phyloP scores from a whole-genome alignment of 2,888 invertebrate species.

The Athetis lepigone region DNA sequence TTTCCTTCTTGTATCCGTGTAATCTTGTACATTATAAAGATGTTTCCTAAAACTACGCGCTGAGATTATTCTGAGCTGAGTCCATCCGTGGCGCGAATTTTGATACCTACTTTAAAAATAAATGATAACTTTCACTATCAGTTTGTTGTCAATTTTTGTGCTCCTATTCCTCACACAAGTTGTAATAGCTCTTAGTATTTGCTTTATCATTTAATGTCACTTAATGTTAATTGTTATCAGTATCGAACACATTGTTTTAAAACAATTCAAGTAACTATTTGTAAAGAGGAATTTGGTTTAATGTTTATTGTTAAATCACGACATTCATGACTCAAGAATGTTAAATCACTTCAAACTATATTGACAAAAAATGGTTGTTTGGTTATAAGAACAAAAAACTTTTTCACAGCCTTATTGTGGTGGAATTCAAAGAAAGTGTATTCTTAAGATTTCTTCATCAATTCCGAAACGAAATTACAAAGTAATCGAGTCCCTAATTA shows the following conservation, averaged over 20 bases:
- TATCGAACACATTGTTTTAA: slow-evolving; percentile 24
- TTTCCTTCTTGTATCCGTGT: slow-evolving; percentile 4
- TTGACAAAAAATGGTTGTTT: slow-evolving; percentile 25
- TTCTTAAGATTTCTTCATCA: slow-evolving; percentile 18
- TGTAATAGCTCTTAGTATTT: not conserved
- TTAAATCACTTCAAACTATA: not conserved
- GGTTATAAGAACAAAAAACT: not conserved
- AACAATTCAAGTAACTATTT: slow-evolving; percentile 7
- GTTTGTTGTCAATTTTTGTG: not conserved
- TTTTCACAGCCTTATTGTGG: too few relatives aligned
- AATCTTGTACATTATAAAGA: slow-evolving; percentile 2
- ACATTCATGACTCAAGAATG: slow-evolving; percentile 25
- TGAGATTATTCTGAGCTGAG: slow-evolving; percentile 8
- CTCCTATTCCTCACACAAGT: not conserved
- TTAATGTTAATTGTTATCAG: slow-evolving; percentile 11
- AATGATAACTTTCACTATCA: slow-evolving; percentile 3
- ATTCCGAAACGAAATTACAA: slow-evolving; percentile 11
- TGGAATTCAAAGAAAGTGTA: too few relatives aligned
- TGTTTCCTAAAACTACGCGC: not conserved
- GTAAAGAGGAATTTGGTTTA: slow-evolving; percentile 18
- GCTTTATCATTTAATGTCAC: slow-evolving; percentile 1
- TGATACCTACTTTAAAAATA: not conserved
- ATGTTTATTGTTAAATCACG: slow-evolving; percentile 41
- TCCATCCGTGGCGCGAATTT: slow-evolving; percentile 26
- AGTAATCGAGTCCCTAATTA: slow-evolving; percentile 42